Base-by-base conservation (phyloP, 2,888 invertebrate genomes). In the Hydraecia micacea region DNA sequence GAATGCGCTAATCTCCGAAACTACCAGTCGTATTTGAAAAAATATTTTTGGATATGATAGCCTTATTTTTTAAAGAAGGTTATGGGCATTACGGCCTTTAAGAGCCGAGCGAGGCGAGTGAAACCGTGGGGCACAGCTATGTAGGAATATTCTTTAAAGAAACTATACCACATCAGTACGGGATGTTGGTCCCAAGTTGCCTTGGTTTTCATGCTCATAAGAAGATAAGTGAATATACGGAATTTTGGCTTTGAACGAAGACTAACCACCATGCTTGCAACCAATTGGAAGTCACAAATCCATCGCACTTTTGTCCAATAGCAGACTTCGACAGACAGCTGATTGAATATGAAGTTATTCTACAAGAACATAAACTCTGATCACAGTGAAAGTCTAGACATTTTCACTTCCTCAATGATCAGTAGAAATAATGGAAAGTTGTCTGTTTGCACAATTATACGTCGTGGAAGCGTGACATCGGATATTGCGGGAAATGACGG, bases 371-470 rank as follows among this genome's bases (percentile, higher is more conserved):
- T 68, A 81, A 82, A 72, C 73, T 74, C 60, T 32, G 71, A 67
- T 84, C 77, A 71, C 32, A 76, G 85, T 75, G 88, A 88, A 88
- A 88, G 88, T 82, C 78, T 83, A 80, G 75, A 52, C 25, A 83
- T 88, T 86, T 81, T 79, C 85, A 78, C 83, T 88, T 88, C 85
- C 87, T 77, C 71, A 76, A 55, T 83, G 69, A 75, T 74, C 70
- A 73, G 75, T 80, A 77, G 81, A 80, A 88, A 79, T 81, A 70
- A 79, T 80, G 81, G 88, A 88, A 88, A 88, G 87, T 85, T 66
- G 81, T 77, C 68, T 65, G 74, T 86, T 86, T 74, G 60, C 60
- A 83, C 86, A 86, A 89, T 88, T 88, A 88, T 73, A 73, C 73
- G 71, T 74, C 25, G 81, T 79, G 72, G 70, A 66, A 82, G 79